A percentile compares a stretch with the other conserved stretches of the same genome.
Conservation (phyloP, 2,888 invertebrate species). For the Catonia carolina region DNA sequence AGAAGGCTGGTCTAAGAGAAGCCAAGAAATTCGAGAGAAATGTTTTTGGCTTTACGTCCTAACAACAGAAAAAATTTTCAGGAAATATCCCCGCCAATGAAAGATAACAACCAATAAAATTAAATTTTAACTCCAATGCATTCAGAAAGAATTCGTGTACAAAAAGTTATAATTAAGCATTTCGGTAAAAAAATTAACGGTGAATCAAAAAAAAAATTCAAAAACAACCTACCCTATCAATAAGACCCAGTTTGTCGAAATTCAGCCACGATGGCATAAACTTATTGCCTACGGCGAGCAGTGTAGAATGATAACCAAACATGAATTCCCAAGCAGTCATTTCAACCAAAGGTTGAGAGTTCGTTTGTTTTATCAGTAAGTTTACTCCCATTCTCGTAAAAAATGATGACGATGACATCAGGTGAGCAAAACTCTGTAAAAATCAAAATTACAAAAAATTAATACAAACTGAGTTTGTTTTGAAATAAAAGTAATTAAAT, state of each 20-base stretch:
- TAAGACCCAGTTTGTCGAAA: slow-evolving; percentile 80
- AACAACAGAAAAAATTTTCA: too few relatives aligned
- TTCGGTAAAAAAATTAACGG: too few relatives aligned
- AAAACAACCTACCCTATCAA: slow-evolving; percentile 67
- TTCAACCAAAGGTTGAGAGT: slow-evolving; percentile 61
- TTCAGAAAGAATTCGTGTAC: too few relatives aligned
- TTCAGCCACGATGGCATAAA: slow-evolving; percentile 78
- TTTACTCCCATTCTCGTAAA: slow-evolving; percentile 64
- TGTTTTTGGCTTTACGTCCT: too few relatives aligned
- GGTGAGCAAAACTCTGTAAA: slow-evolving; percentile 72
- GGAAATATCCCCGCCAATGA: too few relatives aligned
- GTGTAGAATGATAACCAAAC: slow-evolving; percentile 78
- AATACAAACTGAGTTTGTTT: slow-evolving; percentile 27
- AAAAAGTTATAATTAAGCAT: too few relatives aligned
- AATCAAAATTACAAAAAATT: slow-evolving; percentile 31
- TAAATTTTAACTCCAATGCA: too few relatives aligned
- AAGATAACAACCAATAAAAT: too few relatives aligned
- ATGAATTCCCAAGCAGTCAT: slow-evolving; percentile 84
- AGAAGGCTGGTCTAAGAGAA: too few relatives aligned
- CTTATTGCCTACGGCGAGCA: slow-evolving; percentile 76
- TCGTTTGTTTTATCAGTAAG: slow-evolving; percentile 59
- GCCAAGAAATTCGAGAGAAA: too few relatives aligned
- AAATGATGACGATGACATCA: slow-evolving; percentile 58
- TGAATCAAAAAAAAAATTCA: too few relatives aligned
- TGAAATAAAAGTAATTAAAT: too few relatives aligned